phyloP scores from a whole-genome alignment of 1,140 invertebrate genomes.

The Drosophila nannoptera region DNA sequence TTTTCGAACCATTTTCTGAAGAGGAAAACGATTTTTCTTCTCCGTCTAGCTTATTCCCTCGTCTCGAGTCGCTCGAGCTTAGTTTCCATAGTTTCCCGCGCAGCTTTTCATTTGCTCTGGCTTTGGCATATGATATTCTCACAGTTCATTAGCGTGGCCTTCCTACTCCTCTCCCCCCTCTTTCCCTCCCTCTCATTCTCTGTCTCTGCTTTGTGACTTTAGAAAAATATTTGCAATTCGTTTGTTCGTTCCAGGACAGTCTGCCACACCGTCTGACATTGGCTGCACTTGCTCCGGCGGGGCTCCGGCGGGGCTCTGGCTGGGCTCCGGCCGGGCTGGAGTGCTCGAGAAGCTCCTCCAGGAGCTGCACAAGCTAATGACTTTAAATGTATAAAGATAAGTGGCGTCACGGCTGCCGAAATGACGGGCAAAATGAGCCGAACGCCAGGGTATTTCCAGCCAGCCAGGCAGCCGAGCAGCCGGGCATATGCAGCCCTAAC shows the following conservation, averaged over 20 bases:
- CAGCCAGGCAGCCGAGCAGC: too few species aligned
- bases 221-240: conserved; percentile 70
- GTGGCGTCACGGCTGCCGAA: conserved; percentile 43
- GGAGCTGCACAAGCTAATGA: conserved; percentile 60
- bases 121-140: conserved; percentile 55
- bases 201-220: conserved; percentile 55
- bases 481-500: conserved; percentile 38
- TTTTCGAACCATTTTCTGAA: too few species aligned
- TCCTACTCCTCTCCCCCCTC: conserved; percentile 6
- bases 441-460: too few species aligned
- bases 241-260: conserved; percentile 24
- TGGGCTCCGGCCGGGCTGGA: not conserved
- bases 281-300: conserved; percentile 12
- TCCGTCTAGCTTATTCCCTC: too few species aligned
- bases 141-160: conserved; percentile 70
- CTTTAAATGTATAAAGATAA: conserved; percentile 73
- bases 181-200: not conserved
- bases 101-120: conserved; percentile 19
- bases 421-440: conserved; percentile 5
- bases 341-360: conserved; percentile 41
- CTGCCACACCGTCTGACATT: conserved; percentile 43
- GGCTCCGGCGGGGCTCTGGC: not conserved
- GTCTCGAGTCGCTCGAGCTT: not conserved
- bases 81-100: not conserved
- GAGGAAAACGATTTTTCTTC: too few species aligned